phyloP scores from a whole-genome alignment of 2,888 invertebrate genomes.

The Dysmachus trigonus region DNA sequence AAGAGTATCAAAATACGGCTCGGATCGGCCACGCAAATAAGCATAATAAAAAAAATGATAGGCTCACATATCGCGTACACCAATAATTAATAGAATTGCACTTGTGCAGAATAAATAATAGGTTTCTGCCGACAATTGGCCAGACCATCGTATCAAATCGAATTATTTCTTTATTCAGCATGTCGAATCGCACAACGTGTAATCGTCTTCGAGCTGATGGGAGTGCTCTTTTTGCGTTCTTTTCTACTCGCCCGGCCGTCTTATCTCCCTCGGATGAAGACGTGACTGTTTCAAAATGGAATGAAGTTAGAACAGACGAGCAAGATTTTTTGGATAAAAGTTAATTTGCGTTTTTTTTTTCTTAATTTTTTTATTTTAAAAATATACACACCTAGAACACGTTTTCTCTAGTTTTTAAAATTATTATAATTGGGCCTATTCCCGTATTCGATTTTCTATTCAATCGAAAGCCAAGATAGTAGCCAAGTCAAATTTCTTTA shows the following conservation, averaged over 20 bases:
- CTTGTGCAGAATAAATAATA: slow-evolving; percentile 49
- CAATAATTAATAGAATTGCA: slow-evolving; percentile 46
- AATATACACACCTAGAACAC: no score
- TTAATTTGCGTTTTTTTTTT: not conserved
- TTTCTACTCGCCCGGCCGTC: not conserved
- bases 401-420: no score
- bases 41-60: slow-evolving; percentile 23
- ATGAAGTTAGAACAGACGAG: not conserved
- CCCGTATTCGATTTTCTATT: no score
- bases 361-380: no score
- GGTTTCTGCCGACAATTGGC: slow-evolving; percentile 46
- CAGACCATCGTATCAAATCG: slow-evolving; percentile 46
- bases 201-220: slow-evolving; percentile 44
- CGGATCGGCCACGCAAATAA: not conserved
- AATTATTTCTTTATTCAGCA: slow-evolving; percentile 50
- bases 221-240: slow-evolving; percentile 15
- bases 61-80: slow-evolving; percentile 32
- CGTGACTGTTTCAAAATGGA: slow-evolving; percentile 22
- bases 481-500: no score
- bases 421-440: no score
- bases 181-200: slow-evolving; percentile 49
- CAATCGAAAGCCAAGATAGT: no score
- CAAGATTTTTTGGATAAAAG: not conserved
- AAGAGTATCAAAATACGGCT: not conserved
- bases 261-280: slow-evolving; percentile 20